Conservation (phyloP, 2,113 vertebrate genomes). For the Bubalus kerabau region DNA sequence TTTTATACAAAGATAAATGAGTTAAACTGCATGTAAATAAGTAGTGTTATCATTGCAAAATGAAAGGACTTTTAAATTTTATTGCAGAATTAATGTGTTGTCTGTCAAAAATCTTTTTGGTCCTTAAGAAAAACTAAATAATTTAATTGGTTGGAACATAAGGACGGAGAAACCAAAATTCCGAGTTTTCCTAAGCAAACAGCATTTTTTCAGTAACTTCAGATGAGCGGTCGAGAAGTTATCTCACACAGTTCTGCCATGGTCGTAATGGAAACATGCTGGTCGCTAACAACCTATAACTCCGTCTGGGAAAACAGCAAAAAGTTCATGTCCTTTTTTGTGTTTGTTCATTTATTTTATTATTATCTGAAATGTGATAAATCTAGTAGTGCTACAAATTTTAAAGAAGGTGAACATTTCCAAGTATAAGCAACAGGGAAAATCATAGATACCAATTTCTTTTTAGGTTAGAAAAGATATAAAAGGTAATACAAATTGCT, state of each 20-base stretch:
- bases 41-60: background rate
- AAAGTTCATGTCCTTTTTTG: background rate
- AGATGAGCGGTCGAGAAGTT: background rate
- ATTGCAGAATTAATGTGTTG: background rate
- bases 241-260: background rate
- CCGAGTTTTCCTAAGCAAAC: background rate
- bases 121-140: background rate
- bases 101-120: background rate
- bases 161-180: background rate
- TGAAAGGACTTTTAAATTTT: background rate
- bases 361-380: background rate
- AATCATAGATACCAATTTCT: background rate
- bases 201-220: background rate
- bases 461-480: background rate
- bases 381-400: background rate
- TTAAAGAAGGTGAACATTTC: background rate
- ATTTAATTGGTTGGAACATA: background rate
- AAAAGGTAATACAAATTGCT: background rate
- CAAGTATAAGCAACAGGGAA: background rate
- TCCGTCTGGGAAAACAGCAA: background rate
- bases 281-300: background rate
- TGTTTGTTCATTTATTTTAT: background rate
- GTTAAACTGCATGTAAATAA: background rate
- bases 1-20: background rate
- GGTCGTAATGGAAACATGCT: background rate